A percentile compares a stretch with the other conserved stretches of the same genome.
Evolutionary conservation across 2,797 vertebrate genomes (phyloP).

Genomic region (Melanogrammus aeglefinus): DNA sequence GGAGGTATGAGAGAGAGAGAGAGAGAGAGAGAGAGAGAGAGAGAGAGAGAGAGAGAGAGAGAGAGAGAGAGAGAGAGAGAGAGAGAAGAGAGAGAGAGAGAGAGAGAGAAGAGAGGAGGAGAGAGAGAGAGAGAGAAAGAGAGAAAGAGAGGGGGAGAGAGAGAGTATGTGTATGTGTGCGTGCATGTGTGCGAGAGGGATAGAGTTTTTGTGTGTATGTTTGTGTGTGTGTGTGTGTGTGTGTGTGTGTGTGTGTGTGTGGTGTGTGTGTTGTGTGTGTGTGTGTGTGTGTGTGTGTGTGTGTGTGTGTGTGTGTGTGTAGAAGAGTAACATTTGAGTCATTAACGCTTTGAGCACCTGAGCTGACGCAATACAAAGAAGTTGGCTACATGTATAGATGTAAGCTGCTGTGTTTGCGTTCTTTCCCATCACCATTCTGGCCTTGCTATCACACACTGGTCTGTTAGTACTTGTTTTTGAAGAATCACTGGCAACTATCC

Average conservation of each 20-base stretch:
- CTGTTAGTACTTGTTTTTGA: constrained; percentile 1
- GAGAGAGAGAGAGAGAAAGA: not conserved
- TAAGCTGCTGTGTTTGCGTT: not conserved
- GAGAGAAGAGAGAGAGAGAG: not conserved
- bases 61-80: no score
- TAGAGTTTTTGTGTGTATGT: no score
- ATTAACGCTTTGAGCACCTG: not conserved
- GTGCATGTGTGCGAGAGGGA: no score
- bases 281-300: constrained; percentile 1
- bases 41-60: constrained; percentile 1
- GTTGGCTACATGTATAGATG: not conserved
- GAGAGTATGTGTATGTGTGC: not conserved
- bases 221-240: not conserved
- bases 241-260: not conserved
- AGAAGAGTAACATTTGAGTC: not conserved
- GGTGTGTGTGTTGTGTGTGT: no score
- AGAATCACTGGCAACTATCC: not conserved
- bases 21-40: no score
- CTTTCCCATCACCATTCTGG: constrained; percentile 44
- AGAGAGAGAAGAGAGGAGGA: not conserved
- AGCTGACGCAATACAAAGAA: not conserved
- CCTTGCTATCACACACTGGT: constrained; percentile 41
- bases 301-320: not conserved
- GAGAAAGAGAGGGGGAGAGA: not conserved
- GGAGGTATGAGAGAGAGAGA: constrained; percentile 1